These are phyloP conservation scores for Mamestra configurata DNA, from an alignment of 1,140 invertebrate species.

Conservation along the genomic window DNA sequence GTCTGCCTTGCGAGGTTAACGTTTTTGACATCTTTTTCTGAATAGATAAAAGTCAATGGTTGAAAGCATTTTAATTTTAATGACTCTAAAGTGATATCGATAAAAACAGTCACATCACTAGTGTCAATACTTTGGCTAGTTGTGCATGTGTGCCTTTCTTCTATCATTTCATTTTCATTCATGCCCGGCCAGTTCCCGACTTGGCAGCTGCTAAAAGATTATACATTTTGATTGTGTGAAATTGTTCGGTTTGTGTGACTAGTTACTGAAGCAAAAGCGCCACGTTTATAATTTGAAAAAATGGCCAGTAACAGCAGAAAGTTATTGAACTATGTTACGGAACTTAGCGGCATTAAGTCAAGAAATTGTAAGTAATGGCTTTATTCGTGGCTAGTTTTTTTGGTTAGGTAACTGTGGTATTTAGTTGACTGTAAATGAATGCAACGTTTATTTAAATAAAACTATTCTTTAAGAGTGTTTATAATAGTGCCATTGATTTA, in stretches of 20 bases:
- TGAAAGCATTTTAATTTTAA: too few relatives aligned
- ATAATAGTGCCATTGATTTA: background rate
- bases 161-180: background rate
- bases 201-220: background rate
- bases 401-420: conserved; percentile 61
- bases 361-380: conserved; percentile 75
- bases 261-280: conserved; percentile 15
- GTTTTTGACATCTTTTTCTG: too few relatives aligned
- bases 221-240: background rate
- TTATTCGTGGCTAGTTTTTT: conserved; percentile 47
- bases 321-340: conserved; percentile 72
- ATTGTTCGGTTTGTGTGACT: background rate
- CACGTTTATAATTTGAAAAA: conserved; percentile 53
- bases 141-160: background rate
- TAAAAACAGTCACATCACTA: background rate
- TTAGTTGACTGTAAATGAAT: background rate
- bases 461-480: background rate
- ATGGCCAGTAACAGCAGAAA: conserved; percentile 72
- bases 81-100: too few relatives aligned
- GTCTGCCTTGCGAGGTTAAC: too few relatives aligned
- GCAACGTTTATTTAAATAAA: background rate
- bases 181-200: background rate
- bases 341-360: conserved; percentile 59
- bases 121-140: background rate
- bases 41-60: too few relatives aligned